phyloP scores from a whole-genome alignment of 2,888 invertebrate species.

The Odontocerum albicorne region DNA sequence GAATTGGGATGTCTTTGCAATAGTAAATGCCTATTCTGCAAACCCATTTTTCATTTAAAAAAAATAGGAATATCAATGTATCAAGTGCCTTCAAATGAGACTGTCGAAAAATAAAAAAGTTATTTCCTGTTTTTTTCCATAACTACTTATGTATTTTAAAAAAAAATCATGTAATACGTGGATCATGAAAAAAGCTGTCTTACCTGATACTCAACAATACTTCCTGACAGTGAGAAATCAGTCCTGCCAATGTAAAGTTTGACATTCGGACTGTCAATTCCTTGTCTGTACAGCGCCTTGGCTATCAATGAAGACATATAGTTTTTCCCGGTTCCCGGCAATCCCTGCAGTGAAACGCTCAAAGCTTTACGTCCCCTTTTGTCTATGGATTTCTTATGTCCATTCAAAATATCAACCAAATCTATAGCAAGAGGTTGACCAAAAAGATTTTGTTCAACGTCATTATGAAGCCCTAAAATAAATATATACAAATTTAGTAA shows the following conservation, averaged over 20 bases:
- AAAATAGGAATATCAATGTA: too few species aligned
- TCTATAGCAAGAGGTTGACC: constrained; percentile 82
- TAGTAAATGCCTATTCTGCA: too few species aligned
- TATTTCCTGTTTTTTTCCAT: too few species aligned
- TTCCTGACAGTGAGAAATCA: constrained; percentile 60
- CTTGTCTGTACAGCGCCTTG: constrained; percentile 66
- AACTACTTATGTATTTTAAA: too few species aligned
- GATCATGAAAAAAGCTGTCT: too few species aligned
- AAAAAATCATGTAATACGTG: too few species aligned
- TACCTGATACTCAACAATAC: not conserved
- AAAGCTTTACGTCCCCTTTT: constrained; percentile 72
- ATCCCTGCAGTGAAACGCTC: constrained; percentile 92
- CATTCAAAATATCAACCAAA: constrained; percentile 64
- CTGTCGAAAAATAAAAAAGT: too few species aligned
- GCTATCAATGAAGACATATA: constrained; percentile 78
- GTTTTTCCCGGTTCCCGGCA: constrained; percentile 93
- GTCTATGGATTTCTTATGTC: constrained; percentile 50
- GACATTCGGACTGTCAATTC: constrained; percentile 75
- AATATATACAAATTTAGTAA: too few species aligned
- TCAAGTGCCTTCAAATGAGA: too few species aligned
- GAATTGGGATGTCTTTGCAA: too few species aligned
- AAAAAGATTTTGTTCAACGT: constrained; percentile 60
- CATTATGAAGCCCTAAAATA: constrained; percentile 55
- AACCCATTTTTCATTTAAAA: too few species aligned
- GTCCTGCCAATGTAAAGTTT: constrained; percentile 79